Conservation (phyloP, 1,140 invertebrate species). For the Drosophila setifemur region DNA sequence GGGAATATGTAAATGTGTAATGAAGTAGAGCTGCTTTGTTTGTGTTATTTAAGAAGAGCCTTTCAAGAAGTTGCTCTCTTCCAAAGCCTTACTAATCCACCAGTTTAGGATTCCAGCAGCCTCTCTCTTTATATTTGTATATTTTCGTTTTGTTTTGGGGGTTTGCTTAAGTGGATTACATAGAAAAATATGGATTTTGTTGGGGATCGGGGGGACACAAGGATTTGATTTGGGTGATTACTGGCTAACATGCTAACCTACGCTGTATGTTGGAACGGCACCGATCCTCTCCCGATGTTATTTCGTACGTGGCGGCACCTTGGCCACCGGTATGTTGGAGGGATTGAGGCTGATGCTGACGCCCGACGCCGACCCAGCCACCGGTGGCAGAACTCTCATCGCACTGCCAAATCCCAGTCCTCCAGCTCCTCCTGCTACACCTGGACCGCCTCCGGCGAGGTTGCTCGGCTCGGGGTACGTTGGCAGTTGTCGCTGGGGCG, state of each 20-base stretch:
- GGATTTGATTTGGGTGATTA: conserved; percentile 7
- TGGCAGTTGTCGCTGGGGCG: conserved; percentile 27
- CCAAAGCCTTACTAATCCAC: too few relatives aligned
- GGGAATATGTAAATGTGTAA: too few relatives aligned
- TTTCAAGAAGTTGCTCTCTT: too few relatives aligned
- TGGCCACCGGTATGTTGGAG: conserved; percentile 34
- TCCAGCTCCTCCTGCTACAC: not conserved
- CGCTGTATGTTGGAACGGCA: not conserved
- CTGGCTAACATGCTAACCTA: conserved; percentile 3
- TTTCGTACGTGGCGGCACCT: conserved; percentile 19
- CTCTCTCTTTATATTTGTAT: not conserved
- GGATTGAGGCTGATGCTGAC: conserved; percentile 12
- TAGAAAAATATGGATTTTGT: conserved; percentile 36
- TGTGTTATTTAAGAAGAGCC: too few relatives aligned
- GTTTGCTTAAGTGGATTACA: conserved; percentile 14
- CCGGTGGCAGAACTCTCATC: not conserved
- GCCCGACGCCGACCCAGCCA: not conserved
- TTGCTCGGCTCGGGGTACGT: not conserved
- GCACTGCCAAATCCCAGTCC: not conserved
- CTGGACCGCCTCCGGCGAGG: not conserved
- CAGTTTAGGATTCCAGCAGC: not conserved
- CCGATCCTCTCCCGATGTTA: conserved; percentile 17
- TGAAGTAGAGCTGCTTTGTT: too few relatives aligned
- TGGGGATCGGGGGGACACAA: conserved; percentile 19
- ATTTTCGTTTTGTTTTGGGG: not conserved